Base-by-base conservation (phyloP, 2,797 vertebrate species). In the Pagetopsis macropterus region DNA sequence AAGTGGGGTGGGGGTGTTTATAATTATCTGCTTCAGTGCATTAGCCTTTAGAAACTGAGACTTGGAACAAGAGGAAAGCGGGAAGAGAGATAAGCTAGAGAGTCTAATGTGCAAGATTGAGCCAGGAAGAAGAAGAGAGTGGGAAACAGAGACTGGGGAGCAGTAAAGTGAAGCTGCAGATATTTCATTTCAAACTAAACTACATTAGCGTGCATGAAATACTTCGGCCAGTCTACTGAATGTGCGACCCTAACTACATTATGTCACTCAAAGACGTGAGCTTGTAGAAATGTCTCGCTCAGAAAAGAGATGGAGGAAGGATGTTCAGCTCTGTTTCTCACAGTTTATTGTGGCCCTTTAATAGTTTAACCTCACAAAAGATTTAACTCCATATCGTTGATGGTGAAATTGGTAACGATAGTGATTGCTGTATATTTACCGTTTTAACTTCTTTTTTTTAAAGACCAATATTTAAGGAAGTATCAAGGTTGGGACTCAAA, bases 21-120 rank as follows among this genome's bases (percentile, higher is more conserved):
- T 86, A 90, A 90, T 91, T 85, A 91, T 86, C 88, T 87, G 87
- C 89, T 87, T 75, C 79, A 83, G 76, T 89, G 86, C 85, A 78
- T 90, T 90, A 86, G 81, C 87, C 82, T 89, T 85, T 87, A 71
- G 83, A 88, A 80, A 85, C 65, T 71, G 69, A 87, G 82, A 81
- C 69, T 64, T 27, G 43, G 72, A 70, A 66, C 60, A 23, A 72
- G 67, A 67, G 59, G 62, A 73, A 63, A 43, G 54, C 45, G 12
- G 37, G 41, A 27, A 15, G 56, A 23, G 64, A 82, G 68, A 86
- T 84, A 78, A 85, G 71, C 61, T 21, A 27, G 61, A 0, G 37
- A 66, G 73, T 68, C 64, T 65, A 72, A 75, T 61, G 73, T 84
- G 57, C 40, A 63, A 78, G 76, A 76, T 27, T 76, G 60, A 75